Base-by-base conservation (phyloP, 2,113 vertebrate genomes). In the Colaptes auratus region DNA sequence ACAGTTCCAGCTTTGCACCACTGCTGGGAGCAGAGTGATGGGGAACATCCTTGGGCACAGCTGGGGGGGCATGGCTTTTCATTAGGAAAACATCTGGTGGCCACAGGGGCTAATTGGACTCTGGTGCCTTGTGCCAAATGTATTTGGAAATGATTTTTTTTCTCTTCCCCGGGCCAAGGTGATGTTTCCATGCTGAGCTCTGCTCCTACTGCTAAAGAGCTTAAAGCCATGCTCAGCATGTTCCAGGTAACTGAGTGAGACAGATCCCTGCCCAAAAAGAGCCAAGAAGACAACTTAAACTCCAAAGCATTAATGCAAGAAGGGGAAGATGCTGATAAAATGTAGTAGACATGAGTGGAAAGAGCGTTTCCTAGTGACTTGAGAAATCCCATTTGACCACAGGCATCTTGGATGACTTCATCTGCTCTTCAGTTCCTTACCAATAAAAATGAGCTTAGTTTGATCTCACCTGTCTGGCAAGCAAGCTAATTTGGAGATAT, bases 51-150 rank as follows among this genome's bases (percentile, higher is more conserved):
- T 90, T 2, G 52, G 86, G 42, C 90, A 65, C 89, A 93, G 93
- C 59, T 80, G 92, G 84, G 69, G 69, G 28, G 23, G 20, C 2
- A 53, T 48, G 77, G 69, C 81, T 93, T 92, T 66, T 89, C 88
- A 88, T 91, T 84, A 94, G 73, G 89, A 89, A 95, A 97, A 95
- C 85, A 94, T 80, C 86, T 87, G 86, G 60, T 67, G 89, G 82
- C 94, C 86, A 77, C 55, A 33, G 75, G 85, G 71, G 70, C 60
- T 95, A 81, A 96, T 1, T 89, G 81, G 76, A 60, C 60, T 96
- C 71, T 6, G 36, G 27, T 91, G 86, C n/a, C 81, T 66, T 10
- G 35, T 64, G 95, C 88, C 94, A 95, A 88, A 73, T 7, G 9
- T 48, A 14, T 17, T 76, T 87, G 72, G 36, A 44, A 61, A 44